These are phyloP conservation scores for Drosophila ohnishii DNA, from an alignment of 1,140 invertebrate genomes.

Conservation along the genomic window DNA sequence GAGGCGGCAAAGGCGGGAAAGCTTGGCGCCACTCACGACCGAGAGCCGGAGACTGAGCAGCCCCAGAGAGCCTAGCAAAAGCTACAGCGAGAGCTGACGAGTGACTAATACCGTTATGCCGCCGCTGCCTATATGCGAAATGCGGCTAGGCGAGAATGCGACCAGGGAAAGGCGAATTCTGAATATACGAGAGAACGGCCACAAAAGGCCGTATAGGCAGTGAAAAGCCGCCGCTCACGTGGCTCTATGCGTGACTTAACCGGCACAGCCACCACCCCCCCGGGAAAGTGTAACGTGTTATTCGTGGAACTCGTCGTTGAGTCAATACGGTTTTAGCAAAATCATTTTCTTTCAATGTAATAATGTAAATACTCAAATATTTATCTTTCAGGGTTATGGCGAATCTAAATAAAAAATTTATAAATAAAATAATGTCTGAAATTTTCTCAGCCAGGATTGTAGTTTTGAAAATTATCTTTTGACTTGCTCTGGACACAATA, in stretches of 20 bases:
- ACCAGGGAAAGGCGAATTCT: constrained; percentile 1
- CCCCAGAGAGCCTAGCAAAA: neutral
- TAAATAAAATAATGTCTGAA: too few relatives aligned
- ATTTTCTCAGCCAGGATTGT: too few relatives aligned
- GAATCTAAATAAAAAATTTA: too few relatives aligned
- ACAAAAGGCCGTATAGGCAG: constrained; percentile 29
- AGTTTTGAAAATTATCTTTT: too few relatives aligned
- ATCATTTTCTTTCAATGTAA: neutral
- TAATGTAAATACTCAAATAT: neutral
- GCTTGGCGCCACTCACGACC: constrained; percentile 20
- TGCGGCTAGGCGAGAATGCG: constrained; percentile 2
- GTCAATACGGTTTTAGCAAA: neutral
- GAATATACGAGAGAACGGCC: constrained; percentile 6
- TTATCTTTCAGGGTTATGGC: too few relatives aligned
- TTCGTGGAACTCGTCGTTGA: neutral
- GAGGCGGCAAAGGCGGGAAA: neutral
- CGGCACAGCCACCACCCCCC: constrained; percentile 4
- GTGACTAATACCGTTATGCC: constrained; percentile 29
- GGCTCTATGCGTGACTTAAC: constrained; percentile 31
- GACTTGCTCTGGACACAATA: too few relatives aligned
- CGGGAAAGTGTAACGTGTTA: neutral
- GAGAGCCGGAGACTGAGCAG: neutral
- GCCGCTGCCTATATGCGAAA: constrained; percentile 4
- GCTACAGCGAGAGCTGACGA: neutral
- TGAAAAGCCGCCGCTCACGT: constrained; percentile 34